Evolutionary conservation across 2,113 vertebrate genomes (phyloP).

Genomic region (Hydrochoerus hydrochaeris): DNA sequence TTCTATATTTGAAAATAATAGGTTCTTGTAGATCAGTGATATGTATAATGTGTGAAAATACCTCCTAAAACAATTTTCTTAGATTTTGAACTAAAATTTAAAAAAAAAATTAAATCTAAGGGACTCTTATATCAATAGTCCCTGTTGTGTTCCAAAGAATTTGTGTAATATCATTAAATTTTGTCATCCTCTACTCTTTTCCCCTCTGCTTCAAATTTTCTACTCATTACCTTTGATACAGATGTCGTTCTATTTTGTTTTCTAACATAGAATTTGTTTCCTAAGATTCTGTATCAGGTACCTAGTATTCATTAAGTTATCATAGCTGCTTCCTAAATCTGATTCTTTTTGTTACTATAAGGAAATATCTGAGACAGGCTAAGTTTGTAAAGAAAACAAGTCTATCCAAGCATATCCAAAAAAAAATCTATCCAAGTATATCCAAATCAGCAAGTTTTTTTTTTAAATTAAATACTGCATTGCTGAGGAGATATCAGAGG

Average conservation of each 20-base stretch:
- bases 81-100: background rate
- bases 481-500: background rate
- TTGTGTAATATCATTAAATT: background rate
- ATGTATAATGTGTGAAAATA: background rate
- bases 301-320: background rate
- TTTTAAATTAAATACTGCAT: background rate
- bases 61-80: background rate
- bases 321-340: background rate
- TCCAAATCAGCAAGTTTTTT: background rate
- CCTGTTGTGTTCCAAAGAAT: background rate
- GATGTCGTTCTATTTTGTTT: background rate
- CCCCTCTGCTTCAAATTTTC: background rate
- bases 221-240: background rate
- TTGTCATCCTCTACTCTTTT: background rate
- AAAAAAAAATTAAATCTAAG: constrained; percentile 15
- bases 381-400: background rate
- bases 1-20: background rate
- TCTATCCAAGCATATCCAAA: background rate
- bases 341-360: background rate
- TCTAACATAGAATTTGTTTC: background rate
- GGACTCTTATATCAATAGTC: background rate
- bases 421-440: too few species aligned
- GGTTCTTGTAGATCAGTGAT: background rate
- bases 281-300: background rate
- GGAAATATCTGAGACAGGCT: background rate